Evolutionary conservation across 2,113 vertebrate genomes (phyloP), one percentile per base, ranked within the genome.

Genomic region (Myocastor coypus): DNA sequence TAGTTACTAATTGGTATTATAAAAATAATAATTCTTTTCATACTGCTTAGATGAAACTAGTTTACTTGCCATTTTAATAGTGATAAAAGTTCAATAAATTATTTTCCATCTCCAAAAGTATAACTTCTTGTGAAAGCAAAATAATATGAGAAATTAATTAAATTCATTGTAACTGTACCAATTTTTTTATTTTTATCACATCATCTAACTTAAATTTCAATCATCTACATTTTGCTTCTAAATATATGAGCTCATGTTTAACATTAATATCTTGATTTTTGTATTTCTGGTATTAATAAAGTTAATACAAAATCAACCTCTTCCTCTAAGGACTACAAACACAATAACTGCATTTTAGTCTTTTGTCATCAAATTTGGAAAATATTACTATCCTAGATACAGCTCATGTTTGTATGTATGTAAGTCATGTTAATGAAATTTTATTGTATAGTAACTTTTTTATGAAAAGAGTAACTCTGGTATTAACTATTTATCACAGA

Each of bases 251-350:
- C 14, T 40, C 37, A n/a, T 30, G 1, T 66, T 30, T 69, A 2
- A 17, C 83, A 68, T 82, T 57, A 78, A 73, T 32, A 34, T 75
- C 92, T 40, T 91, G 12, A 66, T n/a, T 63, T 87, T 5, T 73
- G 1, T 0, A 89, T 55, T 9, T 22, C 2, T 20, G 46, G 30
- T 0, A 37, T 12, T 89, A 63, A 95, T 16, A 6, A 64, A 2
- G 8, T 73, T 82, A 94, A 92, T 55, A 28, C 20, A 82, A 95
- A 94, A 40, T 52, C 87, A 96, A 14, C 73, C 66, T 91, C 13
- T 96, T 0, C 8, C 42, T 50, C 34, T 81, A 83, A 85, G 83
- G 4, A 37, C 14, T 73, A 91, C 26, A 82, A 52, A 16, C 52
- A 83, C 7, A 93, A 26, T 68, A 73, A 19, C 3, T 7, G 26